phyloP scores from a whole-genome alignment of 37 sponge, comb jelly and placozoan species.

The Cliona cf. orientalis region DNA sequence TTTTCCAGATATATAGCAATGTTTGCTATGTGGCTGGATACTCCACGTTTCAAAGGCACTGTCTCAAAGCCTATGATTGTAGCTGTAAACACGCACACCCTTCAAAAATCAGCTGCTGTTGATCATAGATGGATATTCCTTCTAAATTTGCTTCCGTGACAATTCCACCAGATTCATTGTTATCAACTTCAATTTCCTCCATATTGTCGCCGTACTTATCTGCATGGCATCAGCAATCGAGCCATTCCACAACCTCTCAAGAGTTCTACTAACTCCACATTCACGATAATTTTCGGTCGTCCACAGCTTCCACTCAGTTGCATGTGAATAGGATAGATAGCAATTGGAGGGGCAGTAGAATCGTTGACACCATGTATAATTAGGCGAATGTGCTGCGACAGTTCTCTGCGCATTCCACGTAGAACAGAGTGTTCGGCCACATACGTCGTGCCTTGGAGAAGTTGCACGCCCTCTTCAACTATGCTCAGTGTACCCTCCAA shows the following conservation, averaged over 20 bases:
- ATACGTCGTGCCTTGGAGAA: neutral
- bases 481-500: slow-evolving; percentile 4
- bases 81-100: too few species aligned
- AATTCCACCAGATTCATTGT: slow-evolving; percentile 20
- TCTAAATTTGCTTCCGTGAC: neutral
- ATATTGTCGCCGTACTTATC: slow-evolving; percentile 27
- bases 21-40: too few species aligned
- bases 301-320: neutral
- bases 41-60: too few species aligned
- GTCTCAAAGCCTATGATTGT: too few species aligned
- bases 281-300: neutral
- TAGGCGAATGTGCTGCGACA: neutral
- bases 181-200: slow-evolving; percentile 20
- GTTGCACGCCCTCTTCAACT: slow-evolving; percentile 19
- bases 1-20: too few species aligned
- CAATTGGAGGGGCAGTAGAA: neutral
- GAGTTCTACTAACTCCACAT: slow-evolving; percentile 36
- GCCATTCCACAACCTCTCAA: slow-evolving; percentile 22
- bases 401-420: neutral
- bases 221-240: slow-evolving; percentile 3
- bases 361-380: neutral
- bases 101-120: too few species aligned
- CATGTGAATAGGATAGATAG: neutral
- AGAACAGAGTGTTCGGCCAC: neutral
- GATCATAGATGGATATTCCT: slow-evolving; percentile 11